These are phyloP conservation scores for Steatornis caripensis DNA, from an alignment of 2,113 vertebrate species.

Conservation along the genomic window DNA sequence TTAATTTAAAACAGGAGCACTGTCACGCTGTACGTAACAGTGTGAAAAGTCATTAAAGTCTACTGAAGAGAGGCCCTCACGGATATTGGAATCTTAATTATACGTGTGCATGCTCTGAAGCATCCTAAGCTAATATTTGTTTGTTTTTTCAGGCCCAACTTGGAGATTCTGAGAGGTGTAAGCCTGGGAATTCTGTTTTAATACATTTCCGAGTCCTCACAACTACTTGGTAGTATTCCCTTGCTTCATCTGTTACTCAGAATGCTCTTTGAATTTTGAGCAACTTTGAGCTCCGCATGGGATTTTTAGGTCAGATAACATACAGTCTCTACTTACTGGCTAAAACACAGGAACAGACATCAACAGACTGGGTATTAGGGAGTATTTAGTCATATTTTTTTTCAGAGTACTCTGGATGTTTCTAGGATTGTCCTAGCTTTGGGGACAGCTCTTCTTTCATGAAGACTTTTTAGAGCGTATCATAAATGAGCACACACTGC, in stretches of 20 bases:
- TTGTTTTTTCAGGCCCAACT: neutral
- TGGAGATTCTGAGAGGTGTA: neutral
- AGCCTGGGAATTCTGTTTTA: neutral
- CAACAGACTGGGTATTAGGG: neutral
- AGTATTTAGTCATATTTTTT: neutral
- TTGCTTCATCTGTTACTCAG: neutral
- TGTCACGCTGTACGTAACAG: neutral
- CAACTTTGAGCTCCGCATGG: neutral
- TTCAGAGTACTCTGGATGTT: neutral
- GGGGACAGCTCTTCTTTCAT: neutral
- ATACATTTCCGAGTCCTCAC: neutral
- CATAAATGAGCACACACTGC: neutral
- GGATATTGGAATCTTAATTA: neutral
- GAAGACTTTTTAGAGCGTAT: neutral
- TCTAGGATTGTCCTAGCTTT: neutral
- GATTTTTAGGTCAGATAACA: neutral
- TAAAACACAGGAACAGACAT: neutral
- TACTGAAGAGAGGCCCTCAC: neutral
- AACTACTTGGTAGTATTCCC: neutral
- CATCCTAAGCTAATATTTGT: neutral
- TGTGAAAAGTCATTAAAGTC: neutral
- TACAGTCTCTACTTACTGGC: neutral
- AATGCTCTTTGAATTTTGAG: neutral
- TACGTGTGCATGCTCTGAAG: neutral
- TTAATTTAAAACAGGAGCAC: neutral